These are phyloP conservation scores for Eutrigla gurnardus DNA, from an alignment of 2,797 vertebrate species.

Conservation along the genomic window DNA sequence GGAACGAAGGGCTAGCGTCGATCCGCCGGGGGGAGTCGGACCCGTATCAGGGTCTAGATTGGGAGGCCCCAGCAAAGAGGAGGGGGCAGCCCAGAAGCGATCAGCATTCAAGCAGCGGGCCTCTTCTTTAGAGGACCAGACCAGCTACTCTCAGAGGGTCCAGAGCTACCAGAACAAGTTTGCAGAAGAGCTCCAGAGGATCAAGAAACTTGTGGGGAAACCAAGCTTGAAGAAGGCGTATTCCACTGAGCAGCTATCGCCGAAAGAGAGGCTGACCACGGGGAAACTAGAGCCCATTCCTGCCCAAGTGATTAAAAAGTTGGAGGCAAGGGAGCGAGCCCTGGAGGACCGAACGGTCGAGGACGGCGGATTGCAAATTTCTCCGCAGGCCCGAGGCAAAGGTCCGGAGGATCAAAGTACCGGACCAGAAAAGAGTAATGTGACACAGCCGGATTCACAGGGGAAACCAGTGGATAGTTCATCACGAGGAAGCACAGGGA, in stretches of 20 bases:
- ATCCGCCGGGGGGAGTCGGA: constrained; percentile 54
- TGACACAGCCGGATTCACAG: constrained; percentile 43
- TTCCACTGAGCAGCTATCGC: constrained; percentile 81
- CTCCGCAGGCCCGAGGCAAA: constrained; percentile 24
- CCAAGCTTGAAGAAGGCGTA: constrained; percentile 89
- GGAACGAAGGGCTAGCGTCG: constrained; percentile 80
- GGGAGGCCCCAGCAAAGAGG: constrained; percentile 65
- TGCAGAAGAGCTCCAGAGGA: constrained; percentile 90
- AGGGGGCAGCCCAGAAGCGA: constrained; percentile 80
- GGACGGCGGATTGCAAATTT: constrained; percentile 7
- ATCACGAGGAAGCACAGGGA: constrained; percentile 43
- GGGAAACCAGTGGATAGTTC: constrained; percentile 44
- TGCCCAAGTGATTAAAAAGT: constrained; percentile 73
- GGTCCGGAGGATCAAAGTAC: constrained; percentile 20
- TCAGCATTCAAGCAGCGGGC: constrained; percentile 90
- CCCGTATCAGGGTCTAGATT: constrained; percentile 78
- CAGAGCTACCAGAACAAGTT: constrained; percentile 92
- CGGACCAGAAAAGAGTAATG: constrained; percentile 15
- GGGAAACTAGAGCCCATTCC: constrained; percentile 77
- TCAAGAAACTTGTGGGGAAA: constrained; percentile 90
- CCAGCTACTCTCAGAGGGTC: constrained; percentile 84
- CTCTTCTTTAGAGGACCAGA: constrained; percentile 90
- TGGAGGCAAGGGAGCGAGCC: constrained; percentile 71
- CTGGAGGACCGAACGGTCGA: constrained; percentile 45
- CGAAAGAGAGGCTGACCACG: constrained; percentile 67